A percentile compares a stretch with the other conserved stretches of the same genome.
Evolutionary conservation across 1,140 invertebrate species (phyloP).

Genomic region (Mamestra configurata): DNA sequence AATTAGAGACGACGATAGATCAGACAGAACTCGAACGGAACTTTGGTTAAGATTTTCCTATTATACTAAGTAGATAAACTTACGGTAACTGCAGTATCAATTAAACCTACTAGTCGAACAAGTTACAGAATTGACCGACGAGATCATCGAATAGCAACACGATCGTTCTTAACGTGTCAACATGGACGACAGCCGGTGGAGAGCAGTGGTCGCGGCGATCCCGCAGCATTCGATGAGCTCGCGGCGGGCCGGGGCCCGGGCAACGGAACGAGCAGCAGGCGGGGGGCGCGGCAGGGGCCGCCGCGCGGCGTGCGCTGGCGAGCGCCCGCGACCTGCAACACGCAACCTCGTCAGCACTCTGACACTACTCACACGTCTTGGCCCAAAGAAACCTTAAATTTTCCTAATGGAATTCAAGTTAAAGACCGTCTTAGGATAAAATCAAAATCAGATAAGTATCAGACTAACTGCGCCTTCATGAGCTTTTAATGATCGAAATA

Average conservation of each 20-base stretch:
- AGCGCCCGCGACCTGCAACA: conserved; percentile 72
- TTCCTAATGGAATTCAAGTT: no score
- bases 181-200: conserved; percentile 37
- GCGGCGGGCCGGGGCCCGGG: background rate
- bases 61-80: conserved; percentile 82
- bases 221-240: conserved; percentile 33
- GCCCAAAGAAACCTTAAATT: background rate
- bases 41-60: conserved; percentile 85
- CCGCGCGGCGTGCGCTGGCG: conserved; percentile 1
- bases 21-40: conserved; percentile 74
- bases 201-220: conserved; percentile 31
- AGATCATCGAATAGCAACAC: conserved; percentile 50
- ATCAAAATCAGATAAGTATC: no score
- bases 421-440: no score
- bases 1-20: conserved; percentile 75
- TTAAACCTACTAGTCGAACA: conserved; percentile 68
- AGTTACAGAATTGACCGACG: conserved; percentile 41
- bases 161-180: conserved; percentile 35
- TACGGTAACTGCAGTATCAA: conserved; percentile 84
- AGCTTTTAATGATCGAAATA: no score
- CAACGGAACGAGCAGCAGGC: conserved; percentile 29
- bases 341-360: background rate
- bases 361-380: background rate
- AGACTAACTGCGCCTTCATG: no score
- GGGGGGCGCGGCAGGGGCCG: conserved; percentile 48